A percentile compares a stretch with the other conserved stretches of the same genome.
phyloP scores from a whole-genome alignment of 2,113 vertebrate genomes.

The Entosphenus tridentatus region DNA sequence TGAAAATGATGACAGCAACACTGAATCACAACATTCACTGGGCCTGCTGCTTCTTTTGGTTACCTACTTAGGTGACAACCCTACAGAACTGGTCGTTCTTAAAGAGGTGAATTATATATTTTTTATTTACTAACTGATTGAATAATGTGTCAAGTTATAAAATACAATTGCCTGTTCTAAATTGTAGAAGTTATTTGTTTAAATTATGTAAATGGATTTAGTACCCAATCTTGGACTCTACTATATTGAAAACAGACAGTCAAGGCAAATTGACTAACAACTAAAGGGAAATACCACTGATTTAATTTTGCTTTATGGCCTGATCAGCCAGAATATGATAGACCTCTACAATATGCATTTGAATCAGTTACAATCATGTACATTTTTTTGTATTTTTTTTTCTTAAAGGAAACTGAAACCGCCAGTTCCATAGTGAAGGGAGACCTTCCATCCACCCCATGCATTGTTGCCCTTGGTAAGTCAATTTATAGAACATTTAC shows the following conservation, averaged over 20 bases:
- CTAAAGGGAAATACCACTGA: too few species aligned
- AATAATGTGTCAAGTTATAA: constrained; percentile 6
- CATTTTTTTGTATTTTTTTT: too few species aligned
- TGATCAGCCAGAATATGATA: too few species aligned
- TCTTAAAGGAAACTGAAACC: not conserved
- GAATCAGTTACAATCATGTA: constrained; percentile 5
- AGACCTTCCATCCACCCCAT: too few species aligned
- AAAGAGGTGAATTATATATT: not conserved
- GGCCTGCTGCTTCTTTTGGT: not conserved
- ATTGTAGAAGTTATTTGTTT: too few species aligned
- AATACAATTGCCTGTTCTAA: not conserved
- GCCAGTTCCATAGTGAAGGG: constrained; percentile 3
- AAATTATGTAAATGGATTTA: too few species aligned
- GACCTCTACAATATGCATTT: constrained; percentile 1
- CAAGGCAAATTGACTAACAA: too few species aligned
- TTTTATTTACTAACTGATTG: constrained; percentile 1
- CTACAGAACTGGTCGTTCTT: constrained; percentile 5
- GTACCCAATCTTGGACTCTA: constrained; percentile 4
- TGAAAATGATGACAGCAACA: constrained; percentile 4
- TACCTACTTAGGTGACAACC: constrained; percentile 6
- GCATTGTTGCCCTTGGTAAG: too few species aligned
- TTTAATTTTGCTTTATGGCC: too few species aligned
- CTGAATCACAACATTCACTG: not conserved
- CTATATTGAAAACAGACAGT: constrained; percentile 2
- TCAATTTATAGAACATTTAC: too few species aligned